Percentiles rank a stretch among this genome's conserved stretches.
phyloP scores from a whole-genome alignment of 30 jellyfish, hydroid and myxozoan genomes.

The Pelagia noctiluca region DNA sequence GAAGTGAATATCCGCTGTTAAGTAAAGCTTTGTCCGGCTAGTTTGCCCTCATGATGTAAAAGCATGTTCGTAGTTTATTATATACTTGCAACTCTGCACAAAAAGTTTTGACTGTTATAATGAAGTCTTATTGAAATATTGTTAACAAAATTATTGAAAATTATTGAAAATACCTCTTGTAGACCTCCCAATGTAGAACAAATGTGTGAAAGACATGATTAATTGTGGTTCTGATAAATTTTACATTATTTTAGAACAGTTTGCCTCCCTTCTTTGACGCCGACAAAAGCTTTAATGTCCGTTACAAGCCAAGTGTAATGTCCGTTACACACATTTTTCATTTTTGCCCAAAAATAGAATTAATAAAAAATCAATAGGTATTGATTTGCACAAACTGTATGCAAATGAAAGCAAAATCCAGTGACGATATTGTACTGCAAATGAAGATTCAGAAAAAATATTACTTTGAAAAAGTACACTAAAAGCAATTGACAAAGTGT shows the following conservation, averaged over 20 bases:
- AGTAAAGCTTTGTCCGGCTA: no score
- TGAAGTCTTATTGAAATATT: no score
- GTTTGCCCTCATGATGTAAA: no score
- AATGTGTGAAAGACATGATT: background rate
- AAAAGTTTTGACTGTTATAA: no score
- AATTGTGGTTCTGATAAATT: background rate
- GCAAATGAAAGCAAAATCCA: background rate
- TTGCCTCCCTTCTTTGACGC: background rate
- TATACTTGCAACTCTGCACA: no score
- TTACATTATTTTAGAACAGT: background rate
- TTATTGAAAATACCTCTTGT: no score
- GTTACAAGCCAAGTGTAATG: conserved; percentile 29
- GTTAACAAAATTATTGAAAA: no score
- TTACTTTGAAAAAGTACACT: conserved; percentile 5
- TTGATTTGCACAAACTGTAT: background rate
- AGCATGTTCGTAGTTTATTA: no score
- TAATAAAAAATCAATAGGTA: background rate
- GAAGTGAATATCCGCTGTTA: no score
- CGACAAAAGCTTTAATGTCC: conserved; percentile 33
- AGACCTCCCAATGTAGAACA: no score
- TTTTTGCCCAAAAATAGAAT: background rate
- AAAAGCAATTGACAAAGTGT: conserved; percentile 16
- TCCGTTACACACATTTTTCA: conserved; percentile 37
- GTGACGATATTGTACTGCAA: background rate
- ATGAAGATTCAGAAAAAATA: background rate